These are phyloP conservation scores for Fragum whitleyi DNA, from an alignment of 2,888 invertebrate species.

Conservation along the genomic window DNA sequence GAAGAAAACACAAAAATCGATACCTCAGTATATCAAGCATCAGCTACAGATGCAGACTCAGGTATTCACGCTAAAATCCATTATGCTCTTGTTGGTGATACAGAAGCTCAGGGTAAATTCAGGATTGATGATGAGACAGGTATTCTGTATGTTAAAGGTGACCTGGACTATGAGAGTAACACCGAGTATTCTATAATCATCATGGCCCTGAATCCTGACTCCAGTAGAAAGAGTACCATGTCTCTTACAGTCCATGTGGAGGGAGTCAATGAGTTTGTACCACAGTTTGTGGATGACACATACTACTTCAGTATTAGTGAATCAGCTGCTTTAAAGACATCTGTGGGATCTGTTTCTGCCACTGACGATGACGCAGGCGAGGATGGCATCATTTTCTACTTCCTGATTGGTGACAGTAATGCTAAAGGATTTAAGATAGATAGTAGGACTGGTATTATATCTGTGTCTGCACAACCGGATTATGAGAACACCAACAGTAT, in stretches of 20 bases:
- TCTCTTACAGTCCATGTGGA: constrained; percentile 76
- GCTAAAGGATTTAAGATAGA: constrained; percentile 95
- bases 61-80: constrained; percentile 94
- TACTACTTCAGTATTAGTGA: constrained; percentile 81
- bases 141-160: constrained; percentile 90
- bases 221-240: constrained; percentile 86
- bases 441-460: constrained; percentile 91
- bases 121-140: constrained; percentile 92
- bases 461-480: constrained; percentile 91
- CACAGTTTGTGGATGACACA: constrained; percentile 73
- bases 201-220: constrained; percentile 94
- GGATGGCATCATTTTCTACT: constrained; percentile 90
- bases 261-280: constrained; percentile 81
- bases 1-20: constrained; percentile 93
- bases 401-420: constrained; percentile 97
- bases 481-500: constrained; percentile 79
- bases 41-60: constrained; percentile 94
- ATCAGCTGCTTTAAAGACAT: constrained; percentile 74
- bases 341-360: constrained; percentile 75
- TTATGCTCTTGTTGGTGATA: constrained; percentile 91
- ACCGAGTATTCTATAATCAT: constrained; percentile 91
- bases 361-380: constrained; percentile 79
- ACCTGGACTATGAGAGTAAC: constrained; percentile 95
- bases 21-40: constrained; percentile 88
- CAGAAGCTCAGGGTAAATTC: constrained; percentile 87